Base-by-base conservation (phyloP, 2,113 vertebrate genomes). In the Apteryx owenii region DNA sequence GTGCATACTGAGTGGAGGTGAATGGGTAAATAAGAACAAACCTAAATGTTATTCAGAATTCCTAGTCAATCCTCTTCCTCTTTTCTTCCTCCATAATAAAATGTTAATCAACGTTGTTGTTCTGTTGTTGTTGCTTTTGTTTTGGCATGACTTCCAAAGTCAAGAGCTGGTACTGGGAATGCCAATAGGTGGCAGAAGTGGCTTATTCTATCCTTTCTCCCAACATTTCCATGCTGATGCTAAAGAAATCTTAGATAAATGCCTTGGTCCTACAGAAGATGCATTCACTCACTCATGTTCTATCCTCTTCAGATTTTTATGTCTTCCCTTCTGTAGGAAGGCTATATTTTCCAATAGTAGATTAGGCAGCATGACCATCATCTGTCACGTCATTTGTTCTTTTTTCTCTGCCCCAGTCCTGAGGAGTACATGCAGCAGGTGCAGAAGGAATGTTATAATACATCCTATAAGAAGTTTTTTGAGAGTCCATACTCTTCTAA, bases 171-270 rank as follows among this genome's bases (percentile, higher is more conserved):
- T 84, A 73, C 87, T 36, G 60, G 8, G 13, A 66, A 25, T 17
- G 12, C 25, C 64, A 73, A 7, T 51, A 76, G 48, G 22, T 62
- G 29, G 53, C 21, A 48, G 64, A 51, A 87, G 40, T 36, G n/a
- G 16, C 54, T 81, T 26, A 10, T 1, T 16, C 18, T 76, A 4
- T 38, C 46, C 76, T 20, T 87, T 91, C 50, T 70, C 44, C 10
- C 36, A 51, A 0, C 5, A 5, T 12, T 13, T n/a, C 33, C 3
- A 1, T 69, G 31, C 64, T 70, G 58, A 25, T 70, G 18, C 64
- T 73, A 8, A 70, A 65, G 26, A 25, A 4, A 26, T 29, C 22
- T 77, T 78, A 88, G 46, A 50, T 71, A 76, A 81, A 64, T 61
- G 13, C 46, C 21, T 77, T 64, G 56, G 11, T 23, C 75, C 26